Conservation (phyloP, 2,113 vertebrate species). For the Brachyistius frenatus region DNA sequence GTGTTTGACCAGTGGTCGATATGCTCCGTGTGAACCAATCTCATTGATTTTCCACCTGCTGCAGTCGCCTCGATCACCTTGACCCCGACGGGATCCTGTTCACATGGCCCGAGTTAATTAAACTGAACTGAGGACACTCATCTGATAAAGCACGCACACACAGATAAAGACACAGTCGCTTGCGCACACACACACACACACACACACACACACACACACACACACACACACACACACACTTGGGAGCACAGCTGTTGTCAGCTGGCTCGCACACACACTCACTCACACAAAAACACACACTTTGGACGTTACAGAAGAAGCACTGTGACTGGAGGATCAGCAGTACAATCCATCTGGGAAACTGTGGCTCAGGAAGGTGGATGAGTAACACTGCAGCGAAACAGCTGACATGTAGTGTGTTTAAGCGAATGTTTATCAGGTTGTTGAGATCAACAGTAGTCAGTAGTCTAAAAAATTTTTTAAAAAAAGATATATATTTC, state of each 20-base stretch:
- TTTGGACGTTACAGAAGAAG: conserved; percentile 35
- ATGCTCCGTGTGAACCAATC: conserved; percentile 47
- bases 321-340: conserved; percentile 22
- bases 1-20: conserved; percentile 76
- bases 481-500: neutral
- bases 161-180: conserved; percentile 39
- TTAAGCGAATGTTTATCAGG: neutral
- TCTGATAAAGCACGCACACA: conserved; percentile 47
- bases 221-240: conserved; percentile 6
- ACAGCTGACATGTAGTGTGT: conserved; percentile 12
- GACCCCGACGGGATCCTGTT: conserved; percentile 52
- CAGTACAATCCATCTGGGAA: conserved; percentile 27
- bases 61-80: conserved; percentile 69
- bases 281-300: conserved; percentile 8
- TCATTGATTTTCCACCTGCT: conserved; percentile 73
- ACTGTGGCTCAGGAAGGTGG: conserved; percentile 20
- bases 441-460: neutral
- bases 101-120: conserved; percentile 67
- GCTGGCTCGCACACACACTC: neutral
- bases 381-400: conserved; percentile 38
- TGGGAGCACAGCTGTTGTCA: too few species aligned
- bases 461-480: neutral
- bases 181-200: conserved; percentile 7
- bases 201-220: conserved; percentile 11
- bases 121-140: conserved; percentile 41